Base-by-base conservation (phyloP, 1,140 invertebrate genomes). In the Anthonomus grandis region DNA sequence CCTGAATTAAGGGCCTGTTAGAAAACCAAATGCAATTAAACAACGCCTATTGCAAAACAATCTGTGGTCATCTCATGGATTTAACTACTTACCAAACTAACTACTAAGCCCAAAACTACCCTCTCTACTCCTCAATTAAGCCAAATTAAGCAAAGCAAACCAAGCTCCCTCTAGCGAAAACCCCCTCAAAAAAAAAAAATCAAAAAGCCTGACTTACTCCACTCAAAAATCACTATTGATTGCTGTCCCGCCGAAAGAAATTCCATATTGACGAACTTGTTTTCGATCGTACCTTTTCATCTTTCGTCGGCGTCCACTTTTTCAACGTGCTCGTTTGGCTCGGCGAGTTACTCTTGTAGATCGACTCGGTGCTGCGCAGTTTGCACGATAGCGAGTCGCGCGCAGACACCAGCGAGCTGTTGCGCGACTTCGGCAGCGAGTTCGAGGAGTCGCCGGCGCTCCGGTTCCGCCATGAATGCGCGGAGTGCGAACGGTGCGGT, bases 271-370 rank as follows among this genome's bases (percentile, higher is more conserved):
- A 79, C 70, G 79, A 78, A 75, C 81, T 83, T 66, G 77, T 72
- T 71, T 71, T 71, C 68, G 81, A 75, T 76, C 83, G 82, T 84
- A 85, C 83, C 82, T 85, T 85, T 79, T 69, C 64, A 51, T 59
- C 56, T 34, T 60, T 51, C 15, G 44, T 27, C 12, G 38, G 39
- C 39, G 39, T 46, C 42, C 62, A 60, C 13, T 53, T 57, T 53
- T 65, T 64, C 67, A 44, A 38, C 21, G 49, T 57, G 38, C 37
- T 41, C 10, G 23, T 2, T 27, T 36, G 25, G 34, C 47, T 48
- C 10, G 50, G 34, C 10, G 47, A 24, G 17, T 54, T 47, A 39
- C 63, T 60, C 42, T 65, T 66, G 39, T 59, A 54, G 44, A 79
- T 57, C 25, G 77, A 75, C 48, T 82, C 75, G 68, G 80, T 66